Conservation (phyloP, 2,797 vertebrate species). For the Macropodus opercularis region DNA sequence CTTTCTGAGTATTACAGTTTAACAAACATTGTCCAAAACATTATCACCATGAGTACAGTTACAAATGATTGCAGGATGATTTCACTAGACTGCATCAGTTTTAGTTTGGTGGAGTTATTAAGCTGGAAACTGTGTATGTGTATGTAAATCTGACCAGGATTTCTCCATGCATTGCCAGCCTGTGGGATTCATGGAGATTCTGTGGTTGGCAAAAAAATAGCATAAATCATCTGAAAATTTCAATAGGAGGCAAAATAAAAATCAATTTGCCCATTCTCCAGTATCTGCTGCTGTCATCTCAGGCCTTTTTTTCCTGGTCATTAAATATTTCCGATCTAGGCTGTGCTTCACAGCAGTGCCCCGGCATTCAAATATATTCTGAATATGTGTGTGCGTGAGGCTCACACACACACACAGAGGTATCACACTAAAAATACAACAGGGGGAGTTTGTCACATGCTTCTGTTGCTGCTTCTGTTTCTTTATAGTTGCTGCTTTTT, state of each 20-base stretch:
- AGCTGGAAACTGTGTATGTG: neutral
- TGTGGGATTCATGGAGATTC: no score
- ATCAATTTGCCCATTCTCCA: neutral
- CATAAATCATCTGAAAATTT: neutral
- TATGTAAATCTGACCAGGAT: neutral
- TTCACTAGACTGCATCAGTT: neutral
- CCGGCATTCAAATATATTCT: neutral
- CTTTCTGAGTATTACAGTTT: no score
- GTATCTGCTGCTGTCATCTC: neutral
- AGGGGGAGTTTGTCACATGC: slow-evolving; percentile 76
- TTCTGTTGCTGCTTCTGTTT: slow-evolving; percentile 59
- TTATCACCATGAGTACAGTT: neutral
- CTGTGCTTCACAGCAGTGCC: slow-evolving; percentile 3
- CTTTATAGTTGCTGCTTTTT: slow-evolving; percentile 36
- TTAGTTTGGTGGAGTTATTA: neutral
- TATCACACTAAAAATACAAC: slow-evolving; percentile 36
- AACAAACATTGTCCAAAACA: no score
- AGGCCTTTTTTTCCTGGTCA: neutral
- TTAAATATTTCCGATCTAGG: neutral
- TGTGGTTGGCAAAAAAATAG: neutral
- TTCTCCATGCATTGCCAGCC: neutral
- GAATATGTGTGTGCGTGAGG: neutral
- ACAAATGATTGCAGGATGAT: neutral
- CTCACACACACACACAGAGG: slow-evolving; percentile 4
- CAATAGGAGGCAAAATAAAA: neutral